A percentile compares a stretch with the other conserved stretches of the same genome.
Evolutionary conservation across 2,797 vertebrate genomes (phyloP).

Genomic region (Crenichthys baileyi): DNA sequence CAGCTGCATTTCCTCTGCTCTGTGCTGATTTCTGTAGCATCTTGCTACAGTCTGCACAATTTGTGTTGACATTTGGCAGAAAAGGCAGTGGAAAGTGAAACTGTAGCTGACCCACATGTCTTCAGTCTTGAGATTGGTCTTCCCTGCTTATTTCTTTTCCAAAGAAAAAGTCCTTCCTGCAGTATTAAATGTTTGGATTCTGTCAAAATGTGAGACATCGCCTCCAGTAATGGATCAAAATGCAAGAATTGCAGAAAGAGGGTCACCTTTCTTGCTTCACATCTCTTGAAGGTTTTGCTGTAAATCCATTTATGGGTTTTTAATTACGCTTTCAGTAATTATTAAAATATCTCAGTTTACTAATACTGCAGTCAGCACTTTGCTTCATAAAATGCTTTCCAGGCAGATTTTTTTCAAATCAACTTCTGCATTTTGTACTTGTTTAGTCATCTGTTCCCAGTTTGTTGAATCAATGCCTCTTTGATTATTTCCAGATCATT

Average conservation of each 20-base stretch:
- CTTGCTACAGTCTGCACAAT: not conserved
- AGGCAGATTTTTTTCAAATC: not conserved
- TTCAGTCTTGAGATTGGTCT: not conserved
- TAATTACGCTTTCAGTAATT: not conserved
- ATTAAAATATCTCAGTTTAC: not conserved
- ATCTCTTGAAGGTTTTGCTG: not conserved
- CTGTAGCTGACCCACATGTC: not conserved
- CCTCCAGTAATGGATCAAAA: not conserved
- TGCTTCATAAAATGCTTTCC: conserved; percentile 4
- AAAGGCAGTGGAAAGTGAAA: not conserved
- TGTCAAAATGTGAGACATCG: not conserved
- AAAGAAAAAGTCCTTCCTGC: not conserved
- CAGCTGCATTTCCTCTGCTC: not conserved
- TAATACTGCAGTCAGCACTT: not conserved
- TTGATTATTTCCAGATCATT: not conserved
- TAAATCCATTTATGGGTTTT: not conserved
- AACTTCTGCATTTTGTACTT: not conserved
- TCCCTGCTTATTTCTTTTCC: not conserved
- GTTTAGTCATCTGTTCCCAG: conserved; percentile 4
- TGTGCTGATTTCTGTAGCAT: not conserved
- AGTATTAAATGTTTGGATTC: not conserved
- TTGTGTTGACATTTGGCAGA: not conserved
- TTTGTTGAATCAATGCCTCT: not conserved
- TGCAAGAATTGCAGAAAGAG: not conserved
- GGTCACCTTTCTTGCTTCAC: not conserved